Conservation (phyloP, 2,113 vertebrate species). For the Rhynchomys soricoides region DNA sequence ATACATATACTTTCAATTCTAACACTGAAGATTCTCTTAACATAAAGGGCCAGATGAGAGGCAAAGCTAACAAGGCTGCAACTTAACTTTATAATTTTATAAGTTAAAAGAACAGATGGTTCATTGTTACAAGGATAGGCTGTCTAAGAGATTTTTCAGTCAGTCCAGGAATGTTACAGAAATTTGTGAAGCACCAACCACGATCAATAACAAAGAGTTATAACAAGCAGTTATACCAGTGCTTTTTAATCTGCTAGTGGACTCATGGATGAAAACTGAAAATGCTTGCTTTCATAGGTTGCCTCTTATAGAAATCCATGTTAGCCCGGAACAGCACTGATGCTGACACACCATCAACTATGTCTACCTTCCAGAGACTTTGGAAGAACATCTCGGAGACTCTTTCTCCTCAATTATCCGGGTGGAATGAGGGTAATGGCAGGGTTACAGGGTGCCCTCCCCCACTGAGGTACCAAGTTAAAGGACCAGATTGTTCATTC, state of each 20-base stretch:
- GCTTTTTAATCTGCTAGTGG: not conserved
- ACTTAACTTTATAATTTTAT: not conserved
- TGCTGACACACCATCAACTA: not conserved
- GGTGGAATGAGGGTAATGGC: not conserved
- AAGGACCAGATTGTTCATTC: not conserved
- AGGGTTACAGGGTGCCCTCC: not conserved
- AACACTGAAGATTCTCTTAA: slow-evolving; percentile 41
- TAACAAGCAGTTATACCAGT: not conserved
- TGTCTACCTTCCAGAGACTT: not conserved
- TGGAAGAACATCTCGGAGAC: not conserved
- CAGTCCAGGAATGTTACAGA: slow-evolving; percentile 5
- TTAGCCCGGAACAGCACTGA: no score
- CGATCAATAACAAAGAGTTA: not conserved
- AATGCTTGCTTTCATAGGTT: not conserved
- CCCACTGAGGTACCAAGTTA: not conserved
- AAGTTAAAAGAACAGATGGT: slow-evolving; percentile 47
- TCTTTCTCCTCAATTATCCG: not conserved
- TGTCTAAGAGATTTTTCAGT: not conserved
- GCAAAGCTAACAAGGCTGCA: not conserved
- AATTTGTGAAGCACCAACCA: not conserved
- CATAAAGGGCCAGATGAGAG: not conserved
- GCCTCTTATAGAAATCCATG: not conserved
- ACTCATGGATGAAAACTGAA: not conserved
- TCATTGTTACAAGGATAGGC: not conserved
- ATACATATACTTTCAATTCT: not conserved